These are phyloP conservation scores for Electrophaes corylata DNA, from an alignment of 2,888 invertebrate species.

Conservation along the genomic window DNA sequence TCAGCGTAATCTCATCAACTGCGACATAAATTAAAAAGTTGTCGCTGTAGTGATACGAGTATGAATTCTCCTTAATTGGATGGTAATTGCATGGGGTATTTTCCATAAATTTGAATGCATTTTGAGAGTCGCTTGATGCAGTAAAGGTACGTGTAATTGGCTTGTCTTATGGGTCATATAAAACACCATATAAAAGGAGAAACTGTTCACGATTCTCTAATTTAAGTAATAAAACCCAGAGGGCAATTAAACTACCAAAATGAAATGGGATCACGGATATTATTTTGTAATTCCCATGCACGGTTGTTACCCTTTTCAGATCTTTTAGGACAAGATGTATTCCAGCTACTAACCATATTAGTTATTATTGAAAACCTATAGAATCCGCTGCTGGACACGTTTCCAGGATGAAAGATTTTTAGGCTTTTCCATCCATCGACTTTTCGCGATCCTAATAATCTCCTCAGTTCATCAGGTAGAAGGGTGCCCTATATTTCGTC, in stretches of 20 bases:
- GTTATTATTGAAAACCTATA: too few relatives aligned
- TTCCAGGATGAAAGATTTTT: too few relatives aligned
- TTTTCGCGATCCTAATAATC: too few relatives aligned
- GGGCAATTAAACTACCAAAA: background rate
- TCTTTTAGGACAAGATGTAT: background rate
- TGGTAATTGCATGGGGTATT: conserved; percentile 15
- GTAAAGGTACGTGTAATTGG: conserved; percentile 11
- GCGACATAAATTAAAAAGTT: conserved; percentile 23
- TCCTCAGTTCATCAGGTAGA: too few relatives aligned
- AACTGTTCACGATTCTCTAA: background rate
- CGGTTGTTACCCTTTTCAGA: background rate
- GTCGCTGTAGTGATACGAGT: conserved; percentile 12
- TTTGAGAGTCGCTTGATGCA: conserved; percentile 1
- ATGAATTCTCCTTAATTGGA: conserved; percentile 25
- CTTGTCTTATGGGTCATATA: background rate
- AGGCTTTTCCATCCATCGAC: too few relatives aligned
- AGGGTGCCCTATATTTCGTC: too few relatives aligned
- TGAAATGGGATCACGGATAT: background rate
- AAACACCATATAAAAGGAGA: background rate
- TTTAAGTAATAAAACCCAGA: background rate
- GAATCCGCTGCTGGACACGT: too few relatives aligned
- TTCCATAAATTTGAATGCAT: conserved; percentile 19
- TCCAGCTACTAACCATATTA: background rate
- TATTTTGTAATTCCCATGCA: background rate
- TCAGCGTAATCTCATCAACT: conserved; percentile 17